A percentile compares a stretch with the other conserved stretches of the same genome.
phyloP scores from a whole-genome alignment of 2,113 vertebrate genomes.

The Prunella fulvescens region DNA sequence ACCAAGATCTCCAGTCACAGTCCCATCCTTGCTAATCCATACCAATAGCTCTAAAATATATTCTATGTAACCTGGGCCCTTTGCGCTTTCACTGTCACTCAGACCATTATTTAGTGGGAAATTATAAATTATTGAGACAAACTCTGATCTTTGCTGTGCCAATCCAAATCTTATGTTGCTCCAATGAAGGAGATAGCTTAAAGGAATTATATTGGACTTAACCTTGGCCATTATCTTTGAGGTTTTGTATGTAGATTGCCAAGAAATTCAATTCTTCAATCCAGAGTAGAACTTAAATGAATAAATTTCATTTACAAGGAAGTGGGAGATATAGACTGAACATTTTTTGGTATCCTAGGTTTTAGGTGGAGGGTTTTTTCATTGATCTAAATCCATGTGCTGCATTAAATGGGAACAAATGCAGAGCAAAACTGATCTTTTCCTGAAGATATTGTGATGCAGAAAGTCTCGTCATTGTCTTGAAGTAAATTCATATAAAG shows the following conservation, averaged over 20 bases:
- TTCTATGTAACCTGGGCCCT: not conserved
- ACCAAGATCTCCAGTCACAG: not conserved
- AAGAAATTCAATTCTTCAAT: not conserved
- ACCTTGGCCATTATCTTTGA: not conserved
- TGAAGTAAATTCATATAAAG: not conserved
- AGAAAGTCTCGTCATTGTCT: not conserved
- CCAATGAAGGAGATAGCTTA: not conserved
- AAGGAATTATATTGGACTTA: not conserved
- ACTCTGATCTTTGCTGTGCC: not conserved
- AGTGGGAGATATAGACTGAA: fast-evolving
- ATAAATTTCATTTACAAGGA: not conserved
- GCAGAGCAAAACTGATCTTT: not conserved
- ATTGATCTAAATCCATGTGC: not conserved
- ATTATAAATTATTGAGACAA: not conserved
- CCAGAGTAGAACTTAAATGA: not conserved
- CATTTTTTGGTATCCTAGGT: not conserved
- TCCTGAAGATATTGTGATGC: not conserved
- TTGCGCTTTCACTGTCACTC: not conserved
- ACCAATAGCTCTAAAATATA: not conserved
- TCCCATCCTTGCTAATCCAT: not conserved
- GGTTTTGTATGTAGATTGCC: not conserved
- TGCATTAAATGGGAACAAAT: not conserved
- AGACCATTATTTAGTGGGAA: slow-evolving; percentile 13
- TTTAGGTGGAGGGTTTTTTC: not conserved
- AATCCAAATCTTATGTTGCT: not conserved